Conservation (phyloP, 1,140 invertebrate species). For the Bombus pascuorum region DNA sequence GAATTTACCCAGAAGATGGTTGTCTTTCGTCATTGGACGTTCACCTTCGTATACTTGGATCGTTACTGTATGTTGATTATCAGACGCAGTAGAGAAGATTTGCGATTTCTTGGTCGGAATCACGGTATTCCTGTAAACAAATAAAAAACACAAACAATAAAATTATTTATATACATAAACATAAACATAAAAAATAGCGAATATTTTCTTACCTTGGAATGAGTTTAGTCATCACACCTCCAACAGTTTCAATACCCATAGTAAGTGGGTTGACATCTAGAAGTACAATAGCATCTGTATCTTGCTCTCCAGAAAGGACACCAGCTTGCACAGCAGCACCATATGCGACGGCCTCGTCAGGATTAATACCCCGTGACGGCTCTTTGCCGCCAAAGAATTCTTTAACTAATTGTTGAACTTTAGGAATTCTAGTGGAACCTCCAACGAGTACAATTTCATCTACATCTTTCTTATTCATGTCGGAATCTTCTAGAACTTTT, state of each 20-base stretch:
- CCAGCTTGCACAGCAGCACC: conserved; percentile 99
- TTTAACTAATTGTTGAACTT: conserved; percentile 99
- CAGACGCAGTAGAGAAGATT: conserved; percentile 99
- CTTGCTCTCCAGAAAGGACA: conserved; percentile 94
- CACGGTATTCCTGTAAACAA: conserved; percentile 92
- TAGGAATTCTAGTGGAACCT: conserved; percentile 99
- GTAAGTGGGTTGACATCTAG: conserved; percentile 99
- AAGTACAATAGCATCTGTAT: conserved; percentile 97
- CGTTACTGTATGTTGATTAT: conserved; percentile 99
- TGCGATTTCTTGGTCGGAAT: conserved; percentile 99
- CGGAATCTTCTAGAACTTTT: conserved; percentile 98
- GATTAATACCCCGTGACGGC: conserved; percentile 98
- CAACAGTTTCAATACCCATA: conserved; percentile 99
- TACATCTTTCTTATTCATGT: conserved; percentile 99
- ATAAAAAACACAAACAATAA: not conserved
- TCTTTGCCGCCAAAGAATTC: conserved; percentile 99
- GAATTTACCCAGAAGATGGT: conserved; percentile 98
- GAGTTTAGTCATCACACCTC: conserved; percentile 99
- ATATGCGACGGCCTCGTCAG: conserved; percentile 98
- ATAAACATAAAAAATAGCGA: no score
- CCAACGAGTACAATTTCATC: conserved; percentile 99
- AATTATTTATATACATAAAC: not conserved
- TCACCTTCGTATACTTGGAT: conserved; percentile 99
- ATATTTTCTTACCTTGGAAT: conserved; percentile 86
- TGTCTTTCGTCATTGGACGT: conserved; percentile 99